phyloP scores from a whole-genome alignment of 2,797 vertebrate genomes.

The Pipistrellus nathusii region DNA sequence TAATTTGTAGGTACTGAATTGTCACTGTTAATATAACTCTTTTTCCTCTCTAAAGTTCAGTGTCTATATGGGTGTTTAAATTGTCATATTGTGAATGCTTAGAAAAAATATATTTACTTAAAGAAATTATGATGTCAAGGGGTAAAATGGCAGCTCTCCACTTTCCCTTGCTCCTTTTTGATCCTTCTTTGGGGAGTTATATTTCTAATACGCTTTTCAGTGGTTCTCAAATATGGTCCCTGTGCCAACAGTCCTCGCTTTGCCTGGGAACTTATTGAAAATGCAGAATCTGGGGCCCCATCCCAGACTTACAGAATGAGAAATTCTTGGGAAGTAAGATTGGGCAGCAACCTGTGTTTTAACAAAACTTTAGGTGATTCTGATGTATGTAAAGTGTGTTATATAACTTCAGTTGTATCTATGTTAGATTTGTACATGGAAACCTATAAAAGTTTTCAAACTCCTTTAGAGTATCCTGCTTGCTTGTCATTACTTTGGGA shows the following conservation, averaged over 20 bases:
- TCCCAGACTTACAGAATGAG: no score
- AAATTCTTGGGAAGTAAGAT: no score
- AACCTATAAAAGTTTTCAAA: background rate
- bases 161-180: background rate
- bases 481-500: constrained; percentile 1
- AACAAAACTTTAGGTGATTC: no score
- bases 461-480: background rate
- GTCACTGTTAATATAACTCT: background rate
- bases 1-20: constrained; percentile 28
- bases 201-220: background rate
- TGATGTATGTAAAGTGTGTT: background rate
- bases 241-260: no score
- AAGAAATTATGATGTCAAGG: background rate
- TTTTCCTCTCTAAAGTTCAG: background rate
- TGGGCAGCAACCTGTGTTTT: no score
- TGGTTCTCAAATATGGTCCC: no score
- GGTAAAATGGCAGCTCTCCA: background rate
- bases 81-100: constrained; percentile 31
- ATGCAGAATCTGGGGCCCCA: no score
- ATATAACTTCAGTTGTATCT: background rate
- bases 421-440: constrained; percentile 42
- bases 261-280: no score
- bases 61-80: constrained; percentile 16
- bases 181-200: constrained; percentile 26
- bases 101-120: background rate